Percentiles rank a stretch among this genome's conserved stretches.
Conservation (phyloP, 2,113 vertebrate genomes). For the Siphamia tubifer region DNA sequence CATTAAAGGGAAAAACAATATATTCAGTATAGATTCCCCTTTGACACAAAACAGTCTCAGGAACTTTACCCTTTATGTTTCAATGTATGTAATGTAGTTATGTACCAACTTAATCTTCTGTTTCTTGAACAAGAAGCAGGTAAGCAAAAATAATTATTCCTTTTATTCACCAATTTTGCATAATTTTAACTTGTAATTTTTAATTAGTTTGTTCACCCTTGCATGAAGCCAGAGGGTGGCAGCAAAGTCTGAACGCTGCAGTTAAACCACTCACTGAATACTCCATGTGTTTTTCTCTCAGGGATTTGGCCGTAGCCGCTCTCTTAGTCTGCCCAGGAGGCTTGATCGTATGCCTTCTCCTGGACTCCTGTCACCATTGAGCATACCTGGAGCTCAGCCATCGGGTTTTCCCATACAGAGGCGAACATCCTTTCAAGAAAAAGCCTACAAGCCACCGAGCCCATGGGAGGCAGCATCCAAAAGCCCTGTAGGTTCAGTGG, state of each 20-base stretch:
- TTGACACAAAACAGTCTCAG: too few species aligned
- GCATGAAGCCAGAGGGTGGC: constrained; percentile 65
- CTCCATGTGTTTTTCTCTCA: constrained; percentile 37
- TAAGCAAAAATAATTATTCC: too few species aligned
- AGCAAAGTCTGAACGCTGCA: constrained; percentile 54
- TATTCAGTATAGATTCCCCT: too few species aligned
- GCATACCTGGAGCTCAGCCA: constrained; percentile 73
- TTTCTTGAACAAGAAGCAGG: too few species aligned
- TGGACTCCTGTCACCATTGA: constrained; percentile 58
- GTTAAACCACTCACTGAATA: background rate
- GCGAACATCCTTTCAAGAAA: constrained; percentile 74
- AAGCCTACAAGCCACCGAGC: constrained; percentile 75
- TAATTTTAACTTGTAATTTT: too few species aligned
- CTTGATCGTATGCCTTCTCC: constrained; percentile 51
- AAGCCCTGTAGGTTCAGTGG: constrained; percentile 84
- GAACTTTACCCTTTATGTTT: too few species aligned
- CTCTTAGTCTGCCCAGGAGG: constrained; percentile 82
- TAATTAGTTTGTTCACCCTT: too few species aligned
- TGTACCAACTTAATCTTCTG: too few species aligned
- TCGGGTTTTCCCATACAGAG: constrained; percentile 49
- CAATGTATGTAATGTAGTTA: too few species aligned
- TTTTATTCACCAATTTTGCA: too few species aligned
- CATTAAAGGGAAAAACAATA: too few species aligned
- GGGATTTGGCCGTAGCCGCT: constrained; percentile 72
- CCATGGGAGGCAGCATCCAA: constrained; percentile 88